phyloP scores from a whole-genome alignment of 2,113 vertebrate species.

The Callospermophilus lateralis region DNA sequence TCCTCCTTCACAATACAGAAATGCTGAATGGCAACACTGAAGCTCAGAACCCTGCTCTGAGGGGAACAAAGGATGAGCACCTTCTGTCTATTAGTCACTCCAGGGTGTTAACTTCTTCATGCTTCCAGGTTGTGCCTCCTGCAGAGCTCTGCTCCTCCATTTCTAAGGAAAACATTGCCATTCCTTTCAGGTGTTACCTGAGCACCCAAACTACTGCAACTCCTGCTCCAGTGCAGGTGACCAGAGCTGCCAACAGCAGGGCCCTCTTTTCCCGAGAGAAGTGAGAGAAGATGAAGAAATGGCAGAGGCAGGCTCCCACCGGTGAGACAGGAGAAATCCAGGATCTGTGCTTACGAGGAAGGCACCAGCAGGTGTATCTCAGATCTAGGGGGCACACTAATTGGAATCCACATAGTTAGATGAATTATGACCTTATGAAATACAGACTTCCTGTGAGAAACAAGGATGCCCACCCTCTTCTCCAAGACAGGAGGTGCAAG shows the following conservation, averaged over 20 bases:
- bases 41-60: background rate
- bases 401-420: too few relatives aligned
- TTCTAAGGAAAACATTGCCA: background rate
- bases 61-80: background rate
- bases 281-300: background rate
- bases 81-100: background rate
- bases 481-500: background rate
- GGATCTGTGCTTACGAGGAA: background rate
- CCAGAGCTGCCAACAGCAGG: background rate
- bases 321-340: accelerated
- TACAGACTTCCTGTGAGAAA: background rate
- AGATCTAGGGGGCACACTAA: background rate
- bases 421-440: background rate
- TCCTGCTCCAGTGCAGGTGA: background rate
- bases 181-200: too few relatives aligned
- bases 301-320: background rate
- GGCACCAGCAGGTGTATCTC: background rate
- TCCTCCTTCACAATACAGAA: background rate
- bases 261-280: background rate
- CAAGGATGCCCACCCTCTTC: background rate
- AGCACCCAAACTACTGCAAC: background rate
- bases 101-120: background rate
- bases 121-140: background rate
- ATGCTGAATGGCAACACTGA: background rate
- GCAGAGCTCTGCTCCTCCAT: background rate